Percentiles rank a stretch among this genome's conserved stretches.
These are phyloP conservation scores for Pollenia angustigena DNA, from an alignment of 2,888 invertebrate species.

Conservation along the genomic window DNA sequence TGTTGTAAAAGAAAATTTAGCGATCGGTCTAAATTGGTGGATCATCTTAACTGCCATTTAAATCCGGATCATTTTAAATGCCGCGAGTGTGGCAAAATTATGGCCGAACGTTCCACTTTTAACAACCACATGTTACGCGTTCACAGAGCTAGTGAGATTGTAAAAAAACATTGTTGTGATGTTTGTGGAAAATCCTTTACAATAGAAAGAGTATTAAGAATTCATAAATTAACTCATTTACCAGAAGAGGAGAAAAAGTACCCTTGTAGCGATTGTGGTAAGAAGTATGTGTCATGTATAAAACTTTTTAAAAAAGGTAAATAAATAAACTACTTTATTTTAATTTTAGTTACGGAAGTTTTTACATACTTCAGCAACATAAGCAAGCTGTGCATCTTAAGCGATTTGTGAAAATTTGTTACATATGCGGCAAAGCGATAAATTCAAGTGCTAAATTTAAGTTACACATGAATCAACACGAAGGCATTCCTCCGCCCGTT, in stretches of 20 bases:
- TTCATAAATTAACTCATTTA: slow-evolving; percentile 82
- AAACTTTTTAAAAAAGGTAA: too few species aligned
- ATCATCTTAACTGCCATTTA: slow-evolving; percentile 82
- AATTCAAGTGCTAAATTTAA: slow-evolving; percentile 81
- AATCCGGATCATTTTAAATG: slow-evolving; percentile 83
- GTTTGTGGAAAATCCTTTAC: slow-evolving; percentile 77
- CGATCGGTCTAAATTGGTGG: slow-evolving; percentile 81
- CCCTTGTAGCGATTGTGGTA: slow-evolving; percentile 82
- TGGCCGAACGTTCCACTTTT: slow-evolving; percentile 79
- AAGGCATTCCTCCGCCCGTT: slow-evolving; percentile 79
- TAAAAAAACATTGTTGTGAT: slow-evolving; percentile 78
- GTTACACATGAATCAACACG: slow-evolving; percentile 81
- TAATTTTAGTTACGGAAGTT: slow-evolving; percentile 56
- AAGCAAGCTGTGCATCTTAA: slow-evolving; percentile 59
- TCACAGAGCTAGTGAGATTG: slow-evolving; percentile 77
- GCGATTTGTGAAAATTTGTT: slow-evolving; percentile 62
- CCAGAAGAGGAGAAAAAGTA: slow-evolving; percentile 81
- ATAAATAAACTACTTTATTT: neutral
- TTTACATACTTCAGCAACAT: slow-evolving; percentile 48
- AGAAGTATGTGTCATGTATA: slow-evolving; percentile 77
- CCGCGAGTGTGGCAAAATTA: slow-evolving; percentile 78
- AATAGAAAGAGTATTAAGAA: slow-evolving; percentile 80
- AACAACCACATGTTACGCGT: slow-evolving; percentile 77
- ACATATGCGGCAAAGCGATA: slow-evolving; percentile 81
- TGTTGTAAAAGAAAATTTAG: slow-evolving; percentile 83